Base-by-base conservation (phyloP, 1,140 invertebrate genomes). In the Scaptomyza hsui region DNA sequence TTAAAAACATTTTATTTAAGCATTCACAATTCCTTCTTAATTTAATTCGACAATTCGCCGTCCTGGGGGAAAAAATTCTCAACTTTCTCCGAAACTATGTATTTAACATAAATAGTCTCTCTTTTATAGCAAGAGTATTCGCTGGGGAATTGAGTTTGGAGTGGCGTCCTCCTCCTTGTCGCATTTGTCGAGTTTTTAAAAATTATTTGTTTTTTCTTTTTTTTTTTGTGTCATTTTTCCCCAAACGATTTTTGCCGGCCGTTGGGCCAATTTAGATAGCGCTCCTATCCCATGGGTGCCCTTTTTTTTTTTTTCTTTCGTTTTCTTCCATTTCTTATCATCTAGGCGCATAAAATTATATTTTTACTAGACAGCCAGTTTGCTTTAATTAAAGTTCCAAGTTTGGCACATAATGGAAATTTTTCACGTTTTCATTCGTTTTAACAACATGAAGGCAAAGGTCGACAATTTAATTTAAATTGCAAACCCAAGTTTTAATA, bases 21-120 rank as follows among this genome's bases (percentile, higher is more conserved):
- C 81, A 74, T 85, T 86, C 73, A 80, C 81, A 85, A 86, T 85
- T 86, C 59, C 69, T 62, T 81, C 77, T 81, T 85, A 85, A 85
- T 85, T 85, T 85, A 85, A 85, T 85, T 85, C 80, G 80, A 70
- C 16, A 41, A 41, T 4, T 44, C 15, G 18, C 49, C 59, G 45
- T 57, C 57, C 60, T 68, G 51, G 35, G 42, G 44, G 1, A 4
- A 1, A 21, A 21, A 48, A 45, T 56, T 63, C 45, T 62, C 45
- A 60, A 49, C 69, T 60, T 52, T 60, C 15, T 52, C 16, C 19
- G 4, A 68, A 72, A 81, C 72, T 77, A 88, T 88, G 78, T 88
- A 88, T 89, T 88, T 88, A 89, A 78, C 82, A 88, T 88, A 88
- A 88, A 88, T 82, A 88, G 75, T 88, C 82, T 80, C 74, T 48